Conservation (phyloP, 2,888 invertebrate genomes). For the Phortica okadai region DNA sequence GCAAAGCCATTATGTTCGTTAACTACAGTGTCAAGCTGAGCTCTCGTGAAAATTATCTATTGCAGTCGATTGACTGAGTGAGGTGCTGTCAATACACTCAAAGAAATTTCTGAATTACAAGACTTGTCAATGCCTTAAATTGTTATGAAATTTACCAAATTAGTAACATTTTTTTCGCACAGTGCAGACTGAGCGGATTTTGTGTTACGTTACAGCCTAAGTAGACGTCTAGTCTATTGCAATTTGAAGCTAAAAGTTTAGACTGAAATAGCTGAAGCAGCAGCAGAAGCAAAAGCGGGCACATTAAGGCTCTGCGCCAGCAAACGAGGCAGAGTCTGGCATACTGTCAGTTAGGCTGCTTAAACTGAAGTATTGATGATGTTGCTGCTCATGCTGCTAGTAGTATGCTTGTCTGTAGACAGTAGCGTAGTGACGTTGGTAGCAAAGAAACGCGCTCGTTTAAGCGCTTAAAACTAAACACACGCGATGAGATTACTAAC, state of each 20-base stretch:
- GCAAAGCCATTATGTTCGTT: slow-evolving; percentile 44
- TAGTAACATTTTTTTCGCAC: not conserved
- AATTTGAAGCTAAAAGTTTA: slow-evolving; percentile 50
- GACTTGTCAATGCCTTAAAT: too few relatives aligned
- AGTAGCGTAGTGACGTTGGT: slow-evolving; percentile 14
- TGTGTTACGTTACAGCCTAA: slow-evolving; percentile 19
- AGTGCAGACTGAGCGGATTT: slow-evolving; percentile 25
- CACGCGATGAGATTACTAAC: slow-evolving; percentile 34
- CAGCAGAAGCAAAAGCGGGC: not conserved
- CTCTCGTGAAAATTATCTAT: slow-evolving; percentile 12
- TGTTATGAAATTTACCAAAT: not conserved
- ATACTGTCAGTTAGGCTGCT: slow-evolving; percentile 9
- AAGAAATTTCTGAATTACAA: not conserved
- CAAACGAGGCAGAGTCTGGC: not conserved
- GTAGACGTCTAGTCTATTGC: slow-evolving; percentile 45
- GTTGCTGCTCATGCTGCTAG: slow-evolving; percentile 25
- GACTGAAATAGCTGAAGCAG: slow-evolving; percentile 35
- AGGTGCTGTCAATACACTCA: slow-evolving; percentile 2
- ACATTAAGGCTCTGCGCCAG: not conserved
- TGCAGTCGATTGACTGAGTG: slow-evolving; percentile 12
- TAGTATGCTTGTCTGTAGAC: not conserved
- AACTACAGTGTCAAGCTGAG: slow-evolving; percentile 67
- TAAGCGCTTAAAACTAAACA: slow-evolving; percentile 33
- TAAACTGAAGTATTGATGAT: slow-evolving; percentile 13
- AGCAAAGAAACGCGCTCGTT: slow-evolving; percentile 9